Conservation (phyloP, 1,140 invertebrate genomes). For the Frieseomelitta varia region DNA sequence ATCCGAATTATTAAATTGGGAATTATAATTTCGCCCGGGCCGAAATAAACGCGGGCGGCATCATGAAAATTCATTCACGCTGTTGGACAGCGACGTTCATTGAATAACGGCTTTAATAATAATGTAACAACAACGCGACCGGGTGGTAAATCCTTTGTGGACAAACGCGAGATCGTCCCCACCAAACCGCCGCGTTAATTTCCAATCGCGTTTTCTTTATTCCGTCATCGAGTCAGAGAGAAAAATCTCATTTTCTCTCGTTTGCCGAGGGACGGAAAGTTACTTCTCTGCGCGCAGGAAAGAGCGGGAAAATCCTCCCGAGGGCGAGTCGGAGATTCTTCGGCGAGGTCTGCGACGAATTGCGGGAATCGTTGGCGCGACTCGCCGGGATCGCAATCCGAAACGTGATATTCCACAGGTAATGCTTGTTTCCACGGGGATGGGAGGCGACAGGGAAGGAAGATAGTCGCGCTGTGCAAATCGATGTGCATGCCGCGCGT, state of each 20-base stretch:
- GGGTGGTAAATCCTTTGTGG: neutral
- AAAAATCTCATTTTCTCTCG: no score
- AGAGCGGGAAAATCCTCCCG: neutral
- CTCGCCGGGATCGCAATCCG: neutral
- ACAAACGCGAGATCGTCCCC: neutral
- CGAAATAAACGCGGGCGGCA: neutral
- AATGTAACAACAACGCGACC: slow-evolving; percentile 1
- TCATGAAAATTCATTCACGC: neutral
- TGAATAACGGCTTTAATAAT: slow-evolving; percentile 18
- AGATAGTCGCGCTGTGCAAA: neutral
- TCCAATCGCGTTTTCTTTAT: neutral
- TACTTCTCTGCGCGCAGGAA: no score
- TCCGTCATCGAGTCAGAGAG: no score
- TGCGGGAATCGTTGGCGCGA: neutral
- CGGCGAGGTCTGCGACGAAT: neutral
- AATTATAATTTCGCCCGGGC: neutral
- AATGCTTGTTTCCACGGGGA: slow-evolving; percentile 27
- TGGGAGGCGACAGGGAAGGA: slow-evolving; percentile 19
- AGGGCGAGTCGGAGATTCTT: neutral
- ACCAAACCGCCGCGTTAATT: neutral
- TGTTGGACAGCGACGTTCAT: neutral
- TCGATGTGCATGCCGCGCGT: slow-evolving; percentile 44
- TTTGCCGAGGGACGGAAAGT: no score
- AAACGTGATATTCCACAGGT: slow-evolving; percentile 31
- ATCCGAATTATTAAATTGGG: neutral